phyloP scores from a whole-genome alignment of 2,888 invertebrate genomes.

The Abscondita cerata region DNA sequence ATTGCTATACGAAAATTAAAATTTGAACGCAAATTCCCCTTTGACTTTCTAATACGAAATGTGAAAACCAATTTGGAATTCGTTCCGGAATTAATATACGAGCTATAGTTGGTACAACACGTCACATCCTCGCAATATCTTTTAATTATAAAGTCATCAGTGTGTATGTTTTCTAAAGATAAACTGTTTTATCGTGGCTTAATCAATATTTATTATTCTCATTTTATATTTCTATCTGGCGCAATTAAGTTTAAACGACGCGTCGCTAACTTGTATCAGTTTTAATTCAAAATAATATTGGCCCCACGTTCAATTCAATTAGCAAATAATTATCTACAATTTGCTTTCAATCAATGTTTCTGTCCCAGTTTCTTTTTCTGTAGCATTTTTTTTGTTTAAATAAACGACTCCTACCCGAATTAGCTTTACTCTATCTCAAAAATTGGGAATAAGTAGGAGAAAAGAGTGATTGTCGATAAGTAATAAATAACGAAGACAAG shows the following conservation, averaged over 20 bases:
- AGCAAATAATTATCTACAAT: too few relatives aligned
- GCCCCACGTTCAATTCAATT: too few relatives aligned
- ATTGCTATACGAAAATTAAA: constrained; percentile 15
- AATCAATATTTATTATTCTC: constrained; percentile 20
- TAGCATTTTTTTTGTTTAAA: too few relatives aligned
- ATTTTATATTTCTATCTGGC: constrained; percentile 2
- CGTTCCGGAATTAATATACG: constrained; percentile 24
- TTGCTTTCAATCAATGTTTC: too few relatives aligned
- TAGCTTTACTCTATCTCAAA: too few relatives aligned
- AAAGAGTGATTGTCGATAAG: too few relatives aligned
- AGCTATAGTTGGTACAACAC: constrained; percentile 21
- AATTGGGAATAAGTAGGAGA: too few relatives aligned
- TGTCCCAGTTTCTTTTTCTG: too few relatives aligned
- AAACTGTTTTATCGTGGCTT: constrained; percentile 20
- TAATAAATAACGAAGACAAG: not conserved
- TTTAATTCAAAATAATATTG: too few relatives aligned
- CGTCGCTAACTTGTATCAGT: too few relatives aligned
- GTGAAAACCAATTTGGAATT: constrained; percentile 27
- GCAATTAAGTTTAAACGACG: not conserved
- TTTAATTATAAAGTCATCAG: constrained; percentile 29
- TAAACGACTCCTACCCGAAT: too few relatives aligned
- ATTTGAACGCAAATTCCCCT: constrained; percentile 7
- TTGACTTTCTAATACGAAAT: constrained; percentile 14
- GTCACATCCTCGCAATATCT: constrained; percentile 24
- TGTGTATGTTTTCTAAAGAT: constrained; percentile 24